A percentile compares a stretch with the other conserved stretches of the same genome.
phyloP scores from a whole-genome alignment of 2,797 vertebrate species.

The Gobionotothen gibberifrons region DNA sequence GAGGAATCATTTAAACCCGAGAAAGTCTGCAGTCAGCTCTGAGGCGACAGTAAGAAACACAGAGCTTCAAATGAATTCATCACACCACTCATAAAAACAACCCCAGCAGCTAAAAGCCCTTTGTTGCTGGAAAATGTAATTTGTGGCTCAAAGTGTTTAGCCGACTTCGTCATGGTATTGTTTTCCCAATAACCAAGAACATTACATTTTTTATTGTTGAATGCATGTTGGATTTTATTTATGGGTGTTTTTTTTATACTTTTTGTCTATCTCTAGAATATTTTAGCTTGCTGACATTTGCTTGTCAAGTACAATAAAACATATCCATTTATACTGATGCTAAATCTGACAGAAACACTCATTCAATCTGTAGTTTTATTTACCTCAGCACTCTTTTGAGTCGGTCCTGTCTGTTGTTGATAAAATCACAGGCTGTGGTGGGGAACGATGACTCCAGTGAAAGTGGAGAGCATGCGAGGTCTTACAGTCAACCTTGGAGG shows the following conservation, averaged over 20 bases:
- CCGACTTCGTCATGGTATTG: background rate
- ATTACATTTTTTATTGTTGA: slow-evolving; percentile 12
- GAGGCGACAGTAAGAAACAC: background rate
- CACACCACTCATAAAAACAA: slow-evolving; percentile 10
- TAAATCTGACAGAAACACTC: slow-evolving; percentile 38
- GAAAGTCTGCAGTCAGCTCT: slow-evolving; percentile 14
- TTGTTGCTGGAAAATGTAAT: slow-evolving; percentile 22
- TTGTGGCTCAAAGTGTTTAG: background rate
- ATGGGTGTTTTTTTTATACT: background rate
- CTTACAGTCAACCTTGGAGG: slow-evolving; percentile 28
- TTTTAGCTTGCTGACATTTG: background rate
- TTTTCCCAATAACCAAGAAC: slow-evolving; percentile 2
- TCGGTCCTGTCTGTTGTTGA: slow-evolving; percentile 13
- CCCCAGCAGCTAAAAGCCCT: background rate
- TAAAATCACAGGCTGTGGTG: slow-evolving; percentile 13
- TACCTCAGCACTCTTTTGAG: slow-evolving; percentile 13
- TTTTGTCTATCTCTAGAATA: background rate
- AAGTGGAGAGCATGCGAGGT: slow-evolving; percentile 14
- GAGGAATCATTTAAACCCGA: slow-evolving; percentile 21
- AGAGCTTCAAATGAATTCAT: slow-evolving; percentile 15
- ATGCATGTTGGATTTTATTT: background rate
- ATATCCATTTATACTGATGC: slow-evolving; percentile 21
- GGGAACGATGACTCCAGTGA: slow-evolving; percentile 29
- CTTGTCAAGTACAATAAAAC: slow-evolving; percentile 18
- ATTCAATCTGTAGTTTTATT: slow-evolving; percentile 16